Conservation (phyloP, 2,797 vertebrate species). For the Acipenser oxyrinchus region DNA sequence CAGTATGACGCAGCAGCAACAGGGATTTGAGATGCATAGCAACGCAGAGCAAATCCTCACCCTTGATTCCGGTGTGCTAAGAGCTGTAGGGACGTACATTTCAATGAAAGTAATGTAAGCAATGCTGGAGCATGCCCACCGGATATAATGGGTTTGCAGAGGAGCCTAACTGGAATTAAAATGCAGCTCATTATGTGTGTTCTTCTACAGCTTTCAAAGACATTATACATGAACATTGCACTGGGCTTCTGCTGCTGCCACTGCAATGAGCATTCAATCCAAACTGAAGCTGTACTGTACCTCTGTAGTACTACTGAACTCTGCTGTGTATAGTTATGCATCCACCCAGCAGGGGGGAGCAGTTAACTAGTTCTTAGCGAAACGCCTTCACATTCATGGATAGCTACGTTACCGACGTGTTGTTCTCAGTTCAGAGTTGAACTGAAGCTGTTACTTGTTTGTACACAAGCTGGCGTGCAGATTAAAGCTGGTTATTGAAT, state of each 20-base stretch:
- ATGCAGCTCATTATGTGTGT: slow-evolving; percentile 3
- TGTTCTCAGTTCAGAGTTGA: too few relatives aligned
- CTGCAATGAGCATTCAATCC: slow-evolving; percentile 17
- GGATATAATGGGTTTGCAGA: background rate
- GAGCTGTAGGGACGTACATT: too few relatives aligned
- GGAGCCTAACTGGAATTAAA: slow-evolving; percentile 9
- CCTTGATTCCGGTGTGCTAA: too few relatives aligned
- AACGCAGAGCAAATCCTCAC: too few relatives aligned
- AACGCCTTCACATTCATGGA: too few relatives aligned
- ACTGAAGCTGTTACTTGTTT: background rate
- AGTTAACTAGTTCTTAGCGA: too few relatives aligned
- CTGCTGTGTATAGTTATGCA: too few relatives aligned
- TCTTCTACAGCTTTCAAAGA: slow-evolving; percentile 1
- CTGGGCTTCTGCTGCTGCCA: slow-evolving; percentile 5
- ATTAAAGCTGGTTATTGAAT: background rate
- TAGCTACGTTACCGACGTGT: too few relatives aligned
- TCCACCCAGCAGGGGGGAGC: too few relatives aligned
- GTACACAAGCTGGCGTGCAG: background rate
- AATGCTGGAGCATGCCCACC: background rate
- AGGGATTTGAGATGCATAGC: too few relatives aligned
- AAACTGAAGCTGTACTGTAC: background rate
- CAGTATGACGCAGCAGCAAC: background rate
- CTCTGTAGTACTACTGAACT: too few relatives aligned
- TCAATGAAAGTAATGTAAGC: background rate
- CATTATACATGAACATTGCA: background rate